Base-by-base conservation (phyloP, 1,140 invertebrate species). In the Drosophila sechellia region DNA sequence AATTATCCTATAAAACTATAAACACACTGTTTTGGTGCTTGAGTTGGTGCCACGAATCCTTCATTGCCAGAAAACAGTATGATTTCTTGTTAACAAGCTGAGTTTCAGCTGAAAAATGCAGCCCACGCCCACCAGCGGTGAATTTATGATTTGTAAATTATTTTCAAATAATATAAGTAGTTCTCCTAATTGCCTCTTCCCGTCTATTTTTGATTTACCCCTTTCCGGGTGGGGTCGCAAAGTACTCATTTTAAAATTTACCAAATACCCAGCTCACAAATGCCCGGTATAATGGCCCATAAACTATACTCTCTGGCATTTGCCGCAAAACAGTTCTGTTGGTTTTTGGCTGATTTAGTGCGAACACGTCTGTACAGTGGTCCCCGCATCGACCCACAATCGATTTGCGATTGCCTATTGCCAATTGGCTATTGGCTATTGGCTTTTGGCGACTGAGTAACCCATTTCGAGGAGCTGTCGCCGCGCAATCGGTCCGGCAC, bases 401-500 rank as follows among this genome's bases (percentile, higher is more conserved):
- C 48, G 11, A n/a, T n/a, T 40, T 35, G 12, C 11, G 11, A 45
- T 20, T 60, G 49, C 20, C 27, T 5, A 15, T 54, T 34, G 20
- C 2, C 20, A 2, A 22, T 22, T 22, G 20, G 20, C 20, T 22
- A n/a, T n/a, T 31, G 34, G 12, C 11, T 4, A 45, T 20, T 60
- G 49, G 31, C 27, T 5, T 13, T 54, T 34, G n/a, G 10, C 27
- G 20, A 46, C 22, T 60, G 50, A 31, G 22, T 58, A 57, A 61
- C 53, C 58, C 58, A 61, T 61, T 61, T 61, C 39, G 35, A 54
- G 35, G 22, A 35, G 25, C 37, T 55, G 43, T 22, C 43, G 42
- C 6, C 42, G 42, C 15, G 15, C 42, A 20, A 4, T 43, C 42
- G 59, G 54, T 4, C 31, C 34, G 49, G 15, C 59, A 63, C 59